Evolutionary conservation across 2,113 vertebrate genomes (phyloP), one percentile per base, ranked within the genome.

Genomic region (Hydropotes inermis): DNA sequence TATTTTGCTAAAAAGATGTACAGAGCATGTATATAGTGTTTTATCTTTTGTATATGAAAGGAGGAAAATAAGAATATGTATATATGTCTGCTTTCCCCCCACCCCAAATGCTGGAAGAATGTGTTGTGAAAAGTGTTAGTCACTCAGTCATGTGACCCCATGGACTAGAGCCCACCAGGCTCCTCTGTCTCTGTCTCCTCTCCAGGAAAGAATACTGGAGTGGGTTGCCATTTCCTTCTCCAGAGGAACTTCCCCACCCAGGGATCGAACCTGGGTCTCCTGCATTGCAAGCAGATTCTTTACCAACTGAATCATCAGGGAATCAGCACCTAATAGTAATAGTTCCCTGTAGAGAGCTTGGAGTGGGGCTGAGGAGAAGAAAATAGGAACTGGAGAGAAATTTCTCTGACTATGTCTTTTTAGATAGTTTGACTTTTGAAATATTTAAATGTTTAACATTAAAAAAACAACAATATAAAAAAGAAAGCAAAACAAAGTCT

Each of bases 391-490:
- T 79, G 2, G 15, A 85, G 28, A 84, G 50, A 87, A 30, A 83
- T 87, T 96, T 97, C 43, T 60, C 47, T 92, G 33, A 87, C 12
- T 70, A 83, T 93, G 30, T 7, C 25, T 89, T 88, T 89, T 79
- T 79, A 70, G 43, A 43, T 36, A 85, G 64, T 76, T 78, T 92
- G 27, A 57, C 45, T 88, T 95, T 90, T 74, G 27, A 95, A 94
- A 84, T 92, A 83, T 82, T 55, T 55, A 58, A 94, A 96, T 78
- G 54, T 90, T 95, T 89, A 70, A 76, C 21, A 55, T 74, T 47
- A 8, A n/a, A 86, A 89, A 83, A 45, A 36, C 55, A 91, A 76
- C 50, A n/a, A 78, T 60, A 52, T 57, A 27, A 25, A 90, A 82
- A 90, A 61, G 25, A 89, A 94, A 15, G 57, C 58, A 96, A 92